Conservation (phyloP, 2,888 invertebrate genomes). For the Blastobasis adustella region DNA sequence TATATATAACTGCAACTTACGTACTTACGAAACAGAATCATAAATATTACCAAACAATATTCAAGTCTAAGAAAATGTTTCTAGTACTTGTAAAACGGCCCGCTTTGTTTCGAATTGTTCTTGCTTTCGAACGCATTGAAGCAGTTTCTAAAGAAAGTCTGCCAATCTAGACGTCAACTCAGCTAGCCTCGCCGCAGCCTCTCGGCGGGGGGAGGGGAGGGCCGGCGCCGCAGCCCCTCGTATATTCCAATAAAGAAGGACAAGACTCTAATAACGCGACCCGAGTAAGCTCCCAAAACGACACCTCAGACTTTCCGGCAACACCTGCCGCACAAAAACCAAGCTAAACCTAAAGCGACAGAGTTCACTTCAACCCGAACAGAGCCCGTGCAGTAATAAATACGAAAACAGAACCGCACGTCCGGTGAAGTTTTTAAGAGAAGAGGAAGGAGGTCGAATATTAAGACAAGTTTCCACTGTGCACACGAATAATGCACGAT, state of each 20-base stretch:
- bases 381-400: slow-evolving; percentile 35
- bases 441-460: slow-evolving; percentile 43
- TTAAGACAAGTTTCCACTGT: slow-evolving; percentile 26
- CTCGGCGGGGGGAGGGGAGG: slow-evolving; percentile 7
- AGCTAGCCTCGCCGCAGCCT: too few relatives aligned
- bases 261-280: slow-evolving; percentile 61
- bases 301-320: slow-evolving; percentile 45
- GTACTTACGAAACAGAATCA: too few relatives aligned
- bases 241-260: slow-evolving; percentile 66
- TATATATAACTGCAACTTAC: too few relatives aligned
- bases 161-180: not conserved
- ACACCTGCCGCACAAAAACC: slow-evolving; percentile 21
- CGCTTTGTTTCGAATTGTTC: too few relatives aligned
- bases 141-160: not conserved
- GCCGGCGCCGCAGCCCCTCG: slow-evolving; percentile 32
- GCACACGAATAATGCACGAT: not conserved
- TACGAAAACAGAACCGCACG: slow-evolving; percentile 52
- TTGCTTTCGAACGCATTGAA: too few relatives aligned
- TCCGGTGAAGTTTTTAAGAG: slow-evolving; percentile 55
- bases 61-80: too few relatives aligned
- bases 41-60: too few relatives aligned
- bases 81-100: too few relatives aligned
- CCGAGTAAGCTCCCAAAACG: slow-evolving; percentile 59
- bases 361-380: slow-evolving; percentile 15
- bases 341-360: slow-evolving; percentile 21